phyloP scores from a whole-genome alignment of 2,888 invertebrate genomes.

The Idaea straminata region DNA sequence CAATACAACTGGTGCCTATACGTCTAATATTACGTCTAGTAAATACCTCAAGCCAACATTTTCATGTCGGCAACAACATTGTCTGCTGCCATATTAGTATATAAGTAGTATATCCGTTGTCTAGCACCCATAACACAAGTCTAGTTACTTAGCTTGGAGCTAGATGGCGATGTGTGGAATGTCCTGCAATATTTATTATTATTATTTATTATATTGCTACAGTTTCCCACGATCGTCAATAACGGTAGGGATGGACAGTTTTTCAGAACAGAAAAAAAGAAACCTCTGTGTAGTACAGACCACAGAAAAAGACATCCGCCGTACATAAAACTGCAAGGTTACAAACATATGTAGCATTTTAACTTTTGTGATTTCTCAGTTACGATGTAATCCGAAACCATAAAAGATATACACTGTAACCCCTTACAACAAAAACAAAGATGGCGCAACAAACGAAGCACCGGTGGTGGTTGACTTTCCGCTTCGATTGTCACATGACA shows the following conservation, averaged over 20 bases:
- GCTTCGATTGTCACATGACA: conserved; percentile 62
- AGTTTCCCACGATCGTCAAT: background rate
- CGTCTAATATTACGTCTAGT: no score
- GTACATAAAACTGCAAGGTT: background rate
- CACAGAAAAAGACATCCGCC: background rate
- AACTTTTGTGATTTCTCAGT: conserved; percentile 21
- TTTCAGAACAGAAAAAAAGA: background rate
- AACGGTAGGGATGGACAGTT: background rate
- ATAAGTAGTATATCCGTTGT: no score
- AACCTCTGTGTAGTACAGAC: background rate
- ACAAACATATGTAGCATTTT: background rate
- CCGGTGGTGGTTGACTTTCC: conserved; percentile 48
- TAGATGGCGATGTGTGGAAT: no score
- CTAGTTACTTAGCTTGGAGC: no score
- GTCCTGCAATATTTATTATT: no score
- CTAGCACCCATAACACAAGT: no score
- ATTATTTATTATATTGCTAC: no score
- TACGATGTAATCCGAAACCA: conserved; percentile 34
- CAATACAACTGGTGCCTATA: no score
- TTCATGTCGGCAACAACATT: no score
- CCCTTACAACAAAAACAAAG: conserved; percentile 54
- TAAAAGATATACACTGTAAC: conserved; percentile 40
- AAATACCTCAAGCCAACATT: no score
- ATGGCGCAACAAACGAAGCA: conserved; percentile 56
- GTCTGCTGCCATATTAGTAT: no score